Evolutionary conservation across 2,113 vertebrate genomes (phyloP).

Genomic region (Bufo bufo): DNA sequence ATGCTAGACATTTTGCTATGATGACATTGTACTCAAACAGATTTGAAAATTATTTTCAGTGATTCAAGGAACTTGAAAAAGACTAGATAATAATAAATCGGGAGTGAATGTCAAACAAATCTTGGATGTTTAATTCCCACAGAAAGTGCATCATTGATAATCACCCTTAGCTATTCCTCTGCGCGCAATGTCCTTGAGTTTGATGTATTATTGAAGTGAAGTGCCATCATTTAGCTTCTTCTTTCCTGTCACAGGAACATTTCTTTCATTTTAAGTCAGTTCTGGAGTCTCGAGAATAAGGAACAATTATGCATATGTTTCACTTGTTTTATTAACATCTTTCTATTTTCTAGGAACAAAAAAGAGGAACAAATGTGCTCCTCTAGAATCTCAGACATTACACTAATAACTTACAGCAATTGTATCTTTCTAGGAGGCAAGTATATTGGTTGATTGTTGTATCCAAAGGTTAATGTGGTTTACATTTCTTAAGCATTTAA

Average conservation of each 20-base stretch:
- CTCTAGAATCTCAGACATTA: not conserved
- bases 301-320: not conserved
- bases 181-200: conserved; percentile 44
- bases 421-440: no score
- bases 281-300: not conserved
- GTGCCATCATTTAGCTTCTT: conserved; percentile 40
- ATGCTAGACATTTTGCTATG: conserved; percentile 26
- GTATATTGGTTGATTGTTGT: no score
- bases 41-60: conserved; percentile 35
- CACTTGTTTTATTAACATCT: not conserved
- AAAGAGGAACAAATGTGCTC: not conserved
- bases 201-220: conserved; percentile 50
- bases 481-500: no score
- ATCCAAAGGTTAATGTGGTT: no score
- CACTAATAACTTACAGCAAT: no score
- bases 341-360: not conserved
- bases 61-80: conserved; percentile 31
- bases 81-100: conserved; percentile 34
- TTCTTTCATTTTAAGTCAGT: conserved; percentile 12
- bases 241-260: conserved; percentile 35
- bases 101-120: conserved; percentile 28
- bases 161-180: conserved; percentile 35
- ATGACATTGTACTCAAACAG: conserved; percentile 8
- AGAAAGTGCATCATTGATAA: conserved; percentile 45
- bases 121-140: conserved; percentile 40